phyloP scores from a whole-genome alignment of 2,797 vertebrate genomes.

The Avahi laniger region DNA sequence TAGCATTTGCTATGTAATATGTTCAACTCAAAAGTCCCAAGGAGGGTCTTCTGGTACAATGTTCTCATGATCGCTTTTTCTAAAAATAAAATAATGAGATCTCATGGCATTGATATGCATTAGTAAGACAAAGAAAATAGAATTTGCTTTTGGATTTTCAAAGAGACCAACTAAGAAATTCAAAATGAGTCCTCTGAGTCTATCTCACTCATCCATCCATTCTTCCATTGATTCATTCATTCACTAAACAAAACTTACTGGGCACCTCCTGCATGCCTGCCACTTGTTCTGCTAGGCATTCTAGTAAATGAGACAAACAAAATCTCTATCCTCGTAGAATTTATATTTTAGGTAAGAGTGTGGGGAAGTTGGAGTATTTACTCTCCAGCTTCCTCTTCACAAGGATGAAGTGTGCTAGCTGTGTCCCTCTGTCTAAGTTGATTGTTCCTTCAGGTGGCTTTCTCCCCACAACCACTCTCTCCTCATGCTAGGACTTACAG shows the following conservation, averaged over 20 bases:
- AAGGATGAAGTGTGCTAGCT: not conserved
- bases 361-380: not conserved
- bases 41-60: slow-evolving; percentile 20
- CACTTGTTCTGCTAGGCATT: not conserved
- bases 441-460: not conserved
- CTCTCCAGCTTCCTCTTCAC: not conserved
- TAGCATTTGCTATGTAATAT: slow-evolving; percentile 64
- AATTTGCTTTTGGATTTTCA: slow-evolving; percentile 34
- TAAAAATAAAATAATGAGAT: slow-evolving; percentile 66
- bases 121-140: slow-evolving; percentile 14
- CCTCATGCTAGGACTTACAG: not conserved
- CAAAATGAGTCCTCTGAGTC: not conserved
- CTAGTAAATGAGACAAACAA: not conserved
- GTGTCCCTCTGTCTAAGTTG: not conserved
- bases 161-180: not conserved
- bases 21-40: slow-evolving; percentile 46
- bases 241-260: not conserved
- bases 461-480: not conserved
- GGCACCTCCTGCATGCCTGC: not conserved
- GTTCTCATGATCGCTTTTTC: slow-evolving; percentile 14
- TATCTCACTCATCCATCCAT: not conserved
- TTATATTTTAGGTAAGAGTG: not conserved
- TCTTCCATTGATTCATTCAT: not conserved
- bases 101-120: slow-evolving; percentile 17
- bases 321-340: not conserved